These are phyloP conservation scores for Folsomia manolachei DNA, from an alignment of 2,888 invertebrate genomes.

Conservation along the genomic window DNA sequence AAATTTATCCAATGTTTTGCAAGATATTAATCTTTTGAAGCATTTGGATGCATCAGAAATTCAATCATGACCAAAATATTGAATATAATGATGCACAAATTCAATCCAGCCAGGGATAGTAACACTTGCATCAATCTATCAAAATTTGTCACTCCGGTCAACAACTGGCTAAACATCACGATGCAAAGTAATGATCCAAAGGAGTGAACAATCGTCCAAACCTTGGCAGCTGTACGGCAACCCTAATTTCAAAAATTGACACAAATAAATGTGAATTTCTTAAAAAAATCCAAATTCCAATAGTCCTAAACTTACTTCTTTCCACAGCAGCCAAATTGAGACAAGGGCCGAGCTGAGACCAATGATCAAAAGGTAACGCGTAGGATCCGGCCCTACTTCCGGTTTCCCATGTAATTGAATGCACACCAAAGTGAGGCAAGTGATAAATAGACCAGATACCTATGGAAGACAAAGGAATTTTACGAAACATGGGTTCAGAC, in stretches of 20 bases:
- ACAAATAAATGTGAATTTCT: background rate
- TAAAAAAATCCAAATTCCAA: background rate
- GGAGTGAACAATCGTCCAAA: conserved; percentile 35
- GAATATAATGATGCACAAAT: conserved; percentile 32
- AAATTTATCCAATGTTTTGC: too few relatives aligned
- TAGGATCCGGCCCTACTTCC: background rate
- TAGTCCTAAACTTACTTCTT: conserved; percentile 22
- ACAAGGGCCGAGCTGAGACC: conserved; percentile 13
- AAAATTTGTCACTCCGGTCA: conserved; percentile 22
- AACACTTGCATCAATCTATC: conserved; percentile 28
- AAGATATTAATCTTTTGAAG: background rate
- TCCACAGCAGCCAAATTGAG: conserved; percentile 31
- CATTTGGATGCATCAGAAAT: conserved; percentile 27
- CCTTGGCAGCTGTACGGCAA: conserved; percentile 27
- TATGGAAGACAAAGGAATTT: background rate
- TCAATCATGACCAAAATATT: conserved; percentile 38
- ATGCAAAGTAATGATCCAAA: conserved; percentile 25
- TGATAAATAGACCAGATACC: background rate
- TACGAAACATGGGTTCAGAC: background rate
- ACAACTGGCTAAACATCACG: conserved; percentile 28
- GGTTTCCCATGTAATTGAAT: background rate
- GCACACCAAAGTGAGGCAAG: background rate
- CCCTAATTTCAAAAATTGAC: conserved; percentile 19
- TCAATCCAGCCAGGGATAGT: conserved; percentile 33
- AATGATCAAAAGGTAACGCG: background rate